phyloP scores from a whole-genome alignment of 2,888 invertebrate genomes.

The Punctoribates punctum region DNA sequence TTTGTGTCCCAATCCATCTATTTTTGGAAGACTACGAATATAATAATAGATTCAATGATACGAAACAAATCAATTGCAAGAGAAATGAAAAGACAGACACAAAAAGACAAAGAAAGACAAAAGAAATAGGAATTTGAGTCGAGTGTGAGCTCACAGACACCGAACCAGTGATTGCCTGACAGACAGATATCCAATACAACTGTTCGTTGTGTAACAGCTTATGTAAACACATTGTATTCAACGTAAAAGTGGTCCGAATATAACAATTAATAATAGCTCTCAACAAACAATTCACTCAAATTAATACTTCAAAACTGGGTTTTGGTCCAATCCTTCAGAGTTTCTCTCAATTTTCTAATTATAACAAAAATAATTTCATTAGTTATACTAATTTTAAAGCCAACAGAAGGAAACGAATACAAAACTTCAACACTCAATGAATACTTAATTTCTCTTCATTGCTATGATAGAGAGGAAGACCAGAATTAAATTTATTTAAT shows the following conservation, averaged over 20 bases:
- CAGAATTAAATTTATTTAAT: too few species aligned
- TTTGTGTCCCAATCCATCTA: slow-evolving; percentile 12
- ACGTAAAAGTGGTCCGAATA: not conserved
- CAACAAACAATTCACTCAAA: too few species aligned
- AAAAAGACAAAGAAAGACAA: not conserved
- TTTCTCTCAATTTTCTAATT: too few species aligned
- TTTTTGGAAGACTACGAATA: slow-evolving; percentile 12
- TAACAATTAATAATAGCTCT: not conserved
- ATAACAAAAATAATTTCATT: too few species aligned
- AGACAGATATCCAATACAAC: not conserved
- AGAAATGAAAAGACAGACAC: slow-evolving; percentile 1
- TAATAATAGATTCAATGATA: slow-evolving; percentile 20
- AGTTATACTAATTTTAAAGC: too few species aligned
- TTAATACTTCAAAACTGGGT: too few species aligned
- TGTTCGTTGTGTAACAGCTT: slow-evolving; percentile 3
- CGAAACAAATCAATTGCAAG: slow-evolving; percentile 17
- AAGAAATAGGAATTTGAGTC: not conserved
- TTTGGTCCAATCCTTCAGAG: too few species aligned
- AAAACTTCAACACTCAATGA: too few species aligned
- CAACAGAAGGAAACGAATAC: too few species aligned
- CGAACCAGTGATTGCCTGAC: not conserved
- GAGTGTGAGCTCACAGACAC: not conserved
- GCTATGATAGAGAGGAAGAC: too few species aligned
- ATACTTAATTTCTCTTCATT: too few species aligned
- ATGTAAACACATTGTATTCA: slow-evolving; percentile 7